These are phyloP conservation scores for Ibycter americanus DNA, from an alignment of 2,797 vertebrate genomes.

Conservation along the genomic window DNA sequence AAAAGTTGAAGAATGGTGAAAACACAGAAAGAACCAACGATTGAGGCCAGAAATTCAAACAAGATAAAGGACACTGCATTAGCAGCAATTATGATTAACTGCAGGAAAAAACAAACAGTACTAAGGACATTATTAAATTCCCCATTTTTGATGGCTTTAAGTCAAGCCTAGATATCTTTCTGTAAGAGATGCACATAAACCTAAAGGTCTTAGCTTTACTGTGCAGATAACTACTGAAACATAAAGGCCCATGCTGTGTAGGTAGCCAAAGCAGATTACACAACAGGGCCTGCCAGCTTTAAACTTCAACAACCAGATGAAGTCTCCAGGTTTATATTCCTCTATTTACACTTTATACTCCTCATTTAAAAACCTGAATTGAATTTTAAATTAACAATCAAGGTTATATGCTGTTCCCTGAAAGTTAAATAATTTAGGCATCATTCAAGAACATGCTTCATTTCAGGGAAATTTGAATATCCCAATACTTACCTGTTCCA, in stretches of 20 bases:
- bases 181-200: not conserved
- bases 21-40: not conserved
- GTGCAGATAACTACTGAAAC: not conserved
- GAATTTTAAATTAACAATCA: not conserved
- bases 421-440: not conserved
- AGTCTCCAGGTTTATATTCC: not conserved
- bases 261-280: not conserved
- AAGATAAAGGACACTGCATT: not conserved
- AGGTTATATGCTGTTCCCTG: not conserved
- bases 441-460: not conserved
- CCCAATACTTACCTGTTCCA: not conserved
- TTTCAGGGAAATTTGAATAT: not conserved
- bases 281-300: not conserved
- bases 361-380: not conserved
- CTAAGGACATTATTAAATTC: not conserved
- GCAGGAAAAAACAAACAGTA: not conserved
- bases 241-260: not conserved
- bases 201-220: not conserved
- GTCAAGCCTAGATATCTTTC: not conserved
- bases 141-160: not conserved
- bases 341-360: not conserved
- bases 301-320: not conserved
- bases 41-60: not conserved
- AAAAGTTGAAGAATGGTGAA: not conserved
- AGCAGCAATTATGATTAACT: not conserved